Conservation (phyloP, 2,113 vertebrate species). For the Cromileptes altivelis region DNA sequence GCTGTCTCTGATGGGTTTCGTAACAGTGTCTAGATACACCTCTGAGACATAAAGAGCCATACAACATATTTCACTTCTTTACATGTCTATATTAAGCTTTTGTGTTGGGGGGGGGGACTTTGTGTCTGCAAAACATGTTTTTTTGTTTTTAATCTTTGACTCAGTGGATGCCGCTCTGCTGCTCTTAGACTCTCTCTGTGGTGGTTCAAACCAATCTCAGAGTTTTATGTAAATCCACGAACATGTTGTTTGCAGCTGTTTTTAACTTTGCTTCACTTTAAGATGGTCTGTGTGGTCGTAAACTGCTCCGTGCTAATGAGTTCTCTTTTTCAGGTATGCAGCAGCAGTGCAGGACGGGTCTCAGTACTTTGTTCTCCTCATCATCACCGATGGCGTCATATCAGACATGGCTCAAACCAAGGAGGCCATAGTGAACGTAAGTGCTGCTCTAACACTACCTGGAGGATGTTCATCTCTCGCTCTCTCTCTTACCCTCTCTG, state of each 20-base stretch:
- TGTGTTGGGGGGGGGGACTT: slow-evolving; percentile 33
- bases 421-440: slow-evolving; percentile 97
- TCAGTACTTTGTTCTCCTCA: slow-evolving; percentile 95
- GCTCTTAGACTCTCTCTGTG: slow-evolving; percentile 18
- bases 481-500: slow-evolving; percentile 24
- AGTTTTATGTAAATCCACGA: slow-evolving; percentile 10
- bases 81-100: slow-evolving; percentile 56
- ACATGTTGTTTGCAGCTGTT: slow-evolving; percentile 4
- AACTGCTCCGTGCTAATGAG: slow-evolving; percentile 16
- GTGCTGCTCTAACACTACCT: slow-evolving; percentile 60
- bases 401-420: slow-evolving; percentile 99
- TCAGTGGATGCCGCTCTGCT: slow-evolving; percentile 5
- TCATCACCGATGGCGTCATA: slow-evolving; percentile 97
- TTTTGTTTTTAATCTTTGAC: slow-evolving; percentile 14
- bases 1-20: slow-evolving; percentile 70
- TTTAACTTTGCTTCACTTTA: not conserved
- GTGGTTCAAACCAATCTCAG: slow-evolving; percentile 10
- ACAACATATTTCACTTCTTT: slow-evolving; percentile 51
- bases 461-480: slow-evolving; percentile 8
- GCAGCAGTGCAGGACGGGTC: slow-evolving; percentile 92
- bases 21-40: slow-evolving; percentile 70
- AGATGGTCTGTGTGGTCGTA: not conserved
- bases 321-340: slow-evolving; percentile 84
- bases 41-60: slow-evolving; percentile 53
- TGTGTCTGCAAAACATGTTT: slow-evolving; percentile 32